Conservation (phyloP, 2,888 invertebrate species). For the Hirtodrosophila histrioides region DNA sequence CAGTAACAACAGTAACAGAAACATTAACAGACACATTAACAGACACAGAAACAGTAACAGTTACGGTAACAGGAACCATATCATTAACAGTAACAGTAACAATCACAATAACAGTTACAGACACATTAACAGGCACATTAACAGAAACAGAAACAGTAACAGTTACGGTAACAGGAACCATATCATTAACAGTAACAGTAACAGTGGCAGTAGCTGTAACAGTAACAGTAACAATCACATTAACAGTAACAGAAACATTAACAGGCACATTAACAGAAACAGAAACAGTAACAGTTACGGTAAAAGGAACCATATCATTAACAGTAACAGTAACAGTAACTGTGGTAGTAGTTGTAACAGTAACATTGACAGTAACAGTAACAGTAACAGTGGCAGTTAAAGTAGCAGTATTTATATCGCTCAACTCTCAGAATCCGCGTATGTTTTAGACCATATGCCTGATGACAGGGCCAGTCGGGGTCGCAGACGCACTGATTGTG, state of each 20-base stretch:
- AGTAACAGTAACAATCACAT: not conserved
- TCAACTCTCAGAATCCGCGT: not conserved
- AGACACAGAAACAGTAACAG: not conserved
- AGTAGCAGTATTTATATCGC: constrained; percentile 2
- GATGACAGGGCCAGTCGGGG: constrained; percentile 4
- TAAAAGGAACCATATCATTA: no score
- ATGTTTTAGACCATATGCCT: constrained; percentile 3
- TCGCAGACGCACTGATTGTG: not conserved
- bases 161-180: not conserved
- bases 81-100: not conserved
- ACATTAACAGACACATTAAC: not conserved
- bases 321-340: not conserved
- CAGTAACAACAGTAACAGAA: not conserved
- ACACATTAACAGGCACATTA: not conserved
- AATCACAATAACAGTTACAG: constrained; percentile 1
- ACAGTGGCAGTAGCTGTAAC: not conserved
- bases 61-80: not conserved
- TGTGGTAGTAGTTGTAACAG: not conserved
- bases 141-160: not conserved
- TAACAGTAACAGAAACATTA: not conserved
- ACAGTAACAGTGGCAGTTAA: not conserved
- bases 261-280: not conserved
- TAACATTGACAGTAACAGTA: not conserved
- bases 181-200: not conserved
- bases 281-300: not conserved